A percentile compares a stretch with the other conserved stretches of the same genome.
Evolutionary conservation across 2,888 invertebrate genomes (phyloP).

Genomic region (Sinodicranocentrus sp.): DNA sequence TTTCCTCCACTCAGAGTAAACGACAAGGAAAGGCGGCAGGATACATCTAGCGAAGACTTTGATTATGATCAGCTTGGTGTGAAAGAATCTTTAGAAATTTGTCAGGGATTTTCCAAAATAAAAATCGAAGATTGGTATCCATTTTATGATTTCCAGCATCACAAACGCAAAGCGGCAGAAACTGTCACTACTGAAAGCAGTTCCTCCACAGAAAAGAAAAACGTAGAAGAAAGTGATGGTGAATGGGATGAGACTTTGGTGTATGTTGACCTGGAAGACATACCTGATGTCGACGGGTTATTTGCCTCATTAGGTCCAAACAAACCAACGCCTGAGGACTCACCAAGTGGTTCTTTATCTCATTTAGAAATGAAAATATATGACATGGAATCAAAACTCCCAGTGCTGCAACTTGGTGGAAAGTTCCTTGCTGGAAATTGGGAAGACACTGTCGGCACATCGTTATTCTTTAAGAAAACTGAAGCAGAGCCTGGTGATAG

Average conservation of each 20-base stretch:
- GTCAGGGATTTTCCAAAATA: conserved; percentile 55
- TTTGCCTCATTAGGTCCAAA: conserved; percentile 69
- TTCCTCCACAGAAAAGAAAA: not conserved
- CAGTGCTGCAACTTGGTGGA: conserved; percentile 70
- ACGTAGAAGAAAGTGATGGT: conserved; percentile 46
- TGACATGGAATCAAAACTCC: conserved; percentile 71
- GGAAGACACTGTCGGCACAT: conserved; percentile 71
- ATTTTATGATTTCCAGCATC: conserved; percentile 49
- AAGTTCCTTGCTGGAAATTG: conserved; percentile 70
- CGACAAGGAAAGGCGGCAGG: not conserved
- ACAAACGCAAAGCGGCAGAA: conserved; percentile 10
- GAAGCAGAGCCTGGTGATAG: not conserved
- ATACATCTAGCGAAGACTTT: conserved; percentile 10
- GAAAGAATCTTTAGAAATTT: conserved; percentile 51
- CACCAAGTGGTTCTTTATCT: conserved; percentile 45
- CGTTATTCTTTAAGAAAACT: conserved; percentile 70
- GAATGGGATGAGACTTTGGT: conserved; percentile 74
- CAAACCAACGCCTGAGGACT: conserved; percentile 15
- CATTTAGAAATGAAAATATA: conserved; percentile 68
- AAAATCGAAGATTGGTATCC: conserved; percentile 62
- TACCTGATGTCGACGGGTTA: conserved; percentile 71
- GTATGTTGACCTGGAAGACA: conserved; percentile 75
- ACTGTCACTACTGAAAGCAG: not conserved
- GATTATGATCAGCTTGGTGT: not conserved
- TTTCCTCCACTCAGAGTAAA: too few species aligned